Base-by-base conservation (phyloP, 1,140 invertebrate species). In the Paralvinella palmiformis region DNA sequence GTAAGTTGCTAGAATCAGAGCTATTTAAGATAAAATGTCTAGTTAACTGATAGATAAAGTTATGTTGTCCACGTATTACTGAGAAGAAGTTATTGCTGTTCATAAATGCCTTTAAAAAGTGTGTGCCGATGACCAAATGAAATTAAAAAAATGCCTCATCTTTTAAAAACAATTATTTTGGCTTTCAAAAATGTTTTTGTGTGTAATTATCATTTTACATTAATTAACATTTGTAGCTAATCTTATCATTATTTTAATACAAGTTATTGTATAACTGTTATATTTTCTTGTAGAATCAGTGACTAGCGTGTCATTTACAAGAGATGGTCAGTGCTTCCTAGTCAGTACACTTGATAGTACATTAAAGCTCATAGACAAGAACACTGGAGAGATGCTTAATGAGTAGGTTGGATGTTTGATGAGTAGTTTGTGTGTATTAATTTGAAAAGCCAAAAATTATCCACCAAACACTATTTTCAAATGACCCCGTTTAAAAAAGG, bases 291-390 rank as follows among this genome's bases (percentile, higher is more conserved):
- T 68, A 76, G 79, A 76, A 32, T 60, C 79, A 37, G 75, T 82
- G 1, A 80, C 78, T 2, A 75, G 73, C 71, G 75, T 77, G 2
- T 74, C 55, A 36, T 79, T 82, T 48, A 80, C 80, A 15, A 68
- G 74, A 64, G 81, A 83, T 81, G 88, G 88, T 32, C 91, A 94
- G 73, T 97, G 94, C 77, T 83, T 91, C 64, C 80, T 98, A 32
- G 83, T 88, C 1, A 89, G 90, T 73, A 91, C 91, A 70, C 85
- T 90, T 17, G 91, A 95, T 76, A 88, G 86, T 67, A 85, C 86
- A 15, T 80, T 97, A 17, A 86, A 88, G 73, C 84, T 99, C 41
- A 85, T 98, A 63, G 95, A 98, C 73, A 96, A 94, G 82, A 86
- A 87, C 57, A 86, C 85, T 22, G 92, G 92, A 36, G 89, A 94